Percentiles rank a stretch among this genome's conserved stretches.
Evolutionary conservation across 2,888 invertebrate genomes (phyloP).

Genomic region (Melieria picta): DNA sequence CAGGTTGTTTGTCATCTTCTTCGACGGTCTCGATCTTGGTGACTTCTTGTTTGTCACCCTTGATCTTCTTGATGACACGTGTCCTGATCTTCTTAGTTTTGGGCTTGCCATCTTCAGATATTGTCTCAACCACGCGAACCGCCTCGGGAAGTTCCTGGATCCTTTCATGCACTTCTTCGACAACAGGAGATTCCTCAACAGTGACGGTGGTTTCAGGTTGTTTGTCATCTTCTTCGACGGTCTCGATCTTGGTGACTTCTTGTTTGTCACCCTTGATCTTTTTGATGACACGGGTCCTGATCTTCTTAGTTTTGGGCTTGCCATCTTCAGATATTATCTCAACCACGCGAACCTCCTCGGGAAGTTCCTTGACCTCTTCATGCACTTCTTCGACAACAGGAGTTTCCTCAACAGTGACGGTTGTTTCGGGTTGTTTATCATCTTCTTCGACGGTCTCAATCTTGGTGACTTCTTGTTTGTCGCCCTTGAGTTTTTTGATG

Average conservation of each 20-base stretch:
- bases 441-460: constrained; percentile 59
- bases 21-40: constrained; percentile 58
- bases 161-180: constrained; percentile 38
- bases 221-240: constrained; percentile 42
- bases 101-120: constrained; percentile 53
- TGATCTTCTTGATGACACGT: constrained; percentile 57
- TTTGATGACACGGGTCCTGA: constrained; percentile 53
- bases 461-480: constrained; percentile 61
- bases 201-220: constrained; percentile 36
- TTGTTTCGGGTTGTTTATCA: constrained; percentile 55
- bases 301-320: constrained; percentile 52
- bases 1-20: constrained; percentile 59
- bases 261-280: constrained; percentile 53
- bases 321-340: constrained; percentile 55
- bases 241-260: constrained; percentile 60
- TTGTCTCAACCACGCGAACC: constrained; percentile 47
- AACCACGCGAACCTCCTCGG: constrained; percentile 44
- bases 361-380: constrained; percentile 23
- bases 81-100: constrained; percentile 58
- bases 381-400: constrained; percentile 18
- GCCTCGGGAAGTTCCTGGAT: constrained; percentile 50
- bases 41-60: constrained; percentile 53
- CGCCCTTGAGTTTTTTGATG: constrained; percentile 60
- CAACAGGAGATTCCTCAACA: constrained; percentile 35
- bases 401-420: constrained; percentile 44